Conservation (phyloP, 2,888 invertebrate genomes). For the Troglohyphantes excavatus region DNA sequence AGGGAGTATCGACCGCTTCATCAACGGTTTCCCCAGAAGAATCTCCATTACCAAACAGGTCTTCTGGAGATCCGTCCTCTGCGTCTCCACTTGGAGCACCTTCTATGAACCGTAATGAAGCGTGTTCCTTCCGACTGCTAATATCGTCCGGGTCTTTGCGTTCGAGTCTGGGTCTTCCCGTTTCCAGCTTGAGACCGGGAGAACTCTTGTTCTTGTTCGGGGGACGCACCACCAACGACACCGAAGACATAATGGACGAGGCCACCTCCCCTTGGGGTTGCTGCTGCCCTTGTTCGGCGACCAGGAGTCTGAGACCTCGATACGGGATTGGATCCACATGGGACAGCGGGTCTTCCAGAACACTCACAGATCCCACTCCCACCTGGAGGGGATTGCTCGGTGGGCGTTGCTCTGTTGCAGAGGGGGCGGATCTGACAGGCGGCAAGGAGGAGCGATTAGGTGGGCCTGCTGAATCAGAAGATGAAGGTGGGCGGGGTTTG, state of each 20-base stretch:
- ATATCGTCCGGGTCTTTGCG: background rate
- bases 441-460: background rate
- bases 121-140: slow-evolving; percentile 7
- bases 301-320: slow-evolving; percentile 2
- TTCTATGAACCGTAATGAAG: slow-evolving; percentile 44
- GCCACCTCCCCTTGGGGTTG: slow-evolving; percentile 37
- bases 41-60: slow-evolving; percentile 6
- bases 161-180: slow-evolving; percentile 5
- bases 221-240: slow-evolving; percentile 64
- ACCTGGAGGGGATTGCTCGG: slow-evolving; percentile 19
- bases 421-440: background rate
- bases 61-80: background rate
- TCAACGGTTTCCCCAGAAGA: background rate
- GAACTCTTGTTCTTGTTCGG: slow-evolving; percentile 13
- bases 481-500: background rate
- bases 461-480: background rate
- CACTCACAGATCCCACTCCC: slow-evolving; percentile 39
- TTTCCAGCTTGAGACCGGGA: slow-evolving; percentile 13
- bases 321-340: slow-evolving; percentile 46
- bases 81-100: background rate
- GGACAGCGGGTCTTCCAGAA: slow-evolving; percentile 49
- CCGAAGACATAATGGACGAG: slow-evolving; percentile 68
- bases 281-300: background rate
- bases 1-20: background rate
- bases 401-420: background rate